Conservation (phyloP, 2,888 invertebrate species). For the Melieria crassipennis region DNA sequence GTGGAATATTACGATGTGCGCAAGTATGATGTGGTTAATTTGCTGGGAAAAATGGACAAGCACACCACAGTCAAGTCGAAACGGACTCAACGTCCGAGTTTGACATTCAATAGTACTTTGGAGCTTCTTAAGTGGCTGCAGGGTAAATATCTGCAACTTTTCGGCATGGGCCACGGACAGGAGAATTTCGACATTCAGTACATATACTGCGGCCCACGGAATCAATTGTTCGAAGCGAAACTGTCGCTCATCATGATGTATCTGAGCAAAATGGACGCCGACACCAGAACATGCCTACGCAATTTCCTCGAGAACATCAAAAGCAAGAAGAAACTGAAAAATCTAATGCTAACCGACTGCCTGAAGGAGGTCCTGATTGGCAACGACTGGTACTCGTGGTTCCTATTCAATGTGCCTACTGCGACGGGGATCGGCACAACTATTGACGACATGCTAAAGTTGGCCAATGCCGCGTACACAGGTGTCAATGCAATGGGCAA, state of each 20-base stretch:
- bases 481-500: conserved; percentile 20
- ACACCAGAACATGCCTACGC: conserved; percentile 40
- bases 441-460: conserved; percentile 46
- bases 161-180: conserved; percentile 47
- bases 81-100: conserved; percentile 19
- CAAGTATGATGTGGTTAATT: conserved; percentile 54
- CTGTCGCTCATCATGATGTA: conserved; percentile 48
- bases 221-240: conserved; percentile 37
- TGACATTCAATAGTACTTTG: conserved; percentile 43
- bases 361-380: conserved; percentile 48
- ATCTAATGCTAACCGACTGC: conserved; percentile 48
- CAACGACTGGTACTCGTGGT: conserved; percentile 41
- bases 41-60: conserved; percentile 36
- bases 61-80: not conserved
- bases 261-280: conserved; percentile 38
- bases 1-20: conserved; percentile 54
- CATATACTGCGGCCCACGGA: conserved; percentile 35
- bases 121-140: conserved; percentile 52
- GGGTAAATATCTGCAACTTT: conserved; percentile 44
- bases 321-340: conserved; percentile 33
- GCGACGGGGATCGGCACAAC: conserved; percentile 33
- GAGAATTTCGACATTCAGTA: conserved; percentile 52
- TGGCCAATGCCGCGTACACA: conserved; percentile 46
- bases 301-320: conserved; percentile 47
- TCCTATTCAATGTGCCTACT: conserved; percentile 49